Evolutionary conservation across 2,113 vertebrate species (phyloP).

Genomic region (Chrysemys picta): DNA sequence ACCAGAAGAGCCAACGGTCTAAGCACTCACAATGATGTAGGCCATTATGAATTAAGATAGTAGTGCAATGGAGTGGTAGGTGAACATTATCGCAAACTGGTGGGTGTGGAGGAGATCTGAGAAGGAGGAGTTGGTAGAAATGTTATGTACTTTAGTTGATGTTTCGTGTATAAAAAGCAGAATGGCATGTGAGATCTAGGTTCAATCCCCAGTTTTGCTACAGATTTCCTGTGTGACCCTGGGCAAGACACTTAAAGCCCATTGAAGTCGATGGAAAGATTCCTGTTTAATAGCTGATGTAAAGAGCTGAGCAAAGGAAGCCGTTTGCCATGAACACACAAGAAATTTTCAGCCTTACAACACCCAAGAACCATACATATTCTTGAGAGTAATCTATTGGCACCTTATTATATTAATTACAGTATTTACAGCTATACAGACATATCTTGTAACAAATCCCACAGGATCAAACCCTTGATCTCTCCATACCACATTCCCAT

Average conservation of each 20-base stretch:
- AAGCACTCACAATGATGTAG: not conserved
- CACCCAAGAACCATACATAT: not conserved
- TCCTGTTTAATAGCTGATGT: not conserved
- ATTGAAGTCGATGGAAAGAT: not conserved
- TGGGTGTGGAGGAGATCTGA: not conserved
- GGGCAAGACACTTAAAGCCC: not conserved
- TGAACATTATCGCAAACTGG: not conserved
- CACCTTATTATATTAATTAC: not conserved
- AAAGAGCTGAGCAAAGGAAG: not conserved
- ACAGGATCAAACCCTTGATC: not conserved
- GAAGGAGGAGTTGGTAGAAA: not conserved
- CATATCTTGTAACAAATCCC: not conserved
- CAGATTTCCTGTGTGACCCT: not conserved
- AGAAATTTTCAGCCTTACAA: not conserved
- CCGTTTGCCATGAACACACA: not conserved
- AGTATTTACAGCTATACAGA: not conserved
- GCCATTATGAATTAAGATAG: not conserved
- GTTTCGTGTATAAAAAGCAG: not conserved
- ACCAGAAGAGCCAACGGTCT: not conserved
- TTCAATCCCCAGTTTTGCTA: not conserved
- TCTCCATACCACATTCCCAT: not conserved
- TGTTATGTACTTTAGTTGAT: not conserved
- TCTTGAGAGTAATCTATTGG: not conserved
- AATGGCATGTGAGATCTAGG: not conserved
- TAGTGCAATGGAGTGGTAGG: not conserved